Conservation (phyloP, 1,140 invertebrate species). For the Maniola jurtina region DNA sequence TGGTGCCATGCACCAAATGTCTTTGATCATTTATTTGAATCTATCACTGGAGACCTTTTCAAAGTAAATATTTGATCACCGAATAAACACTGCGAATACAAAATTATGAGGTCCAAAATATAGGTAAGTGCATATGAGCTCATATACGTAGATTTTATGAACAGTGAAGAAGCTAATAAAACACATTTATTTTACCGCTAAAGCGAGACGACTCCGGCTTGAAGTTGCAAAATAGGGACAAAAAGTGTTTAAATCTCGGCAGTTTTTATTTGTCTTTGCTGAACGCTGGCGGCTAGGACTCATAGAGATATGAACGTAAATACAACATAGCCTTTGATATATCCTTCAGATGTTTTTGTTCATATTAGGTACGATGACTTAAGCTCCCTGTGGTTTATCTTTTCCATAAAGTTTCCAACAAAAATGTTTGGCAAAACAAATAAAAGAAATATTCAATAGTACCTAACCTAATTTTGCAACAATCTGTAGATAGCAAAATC, state of each 20-base stretch:
- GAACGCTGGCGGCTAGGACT: constrained; percentile 49
- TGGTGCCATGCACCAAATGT: too few species aligned
- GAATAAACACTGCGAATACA: not conserved
- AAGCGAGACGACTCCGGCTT: constrained; percentile 28
- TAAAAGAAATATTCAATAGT: too few species aligned
- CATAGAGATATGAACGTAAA: constrained; percentile 64
- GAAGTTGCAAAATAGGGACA: constrained; percentile 43
- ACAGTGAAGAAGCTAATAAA: constrained; percentile 10
- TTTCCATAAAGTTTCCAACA: too few species aligned
- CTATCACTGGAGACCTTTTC: not conserved
- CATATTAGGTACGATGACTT: too few species aligned
- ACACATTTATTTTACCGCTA: constrained; percentile 14
- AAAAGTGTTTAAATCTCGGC: constrained; percentile 65
- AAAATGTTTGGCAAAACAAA: too few species aligned
- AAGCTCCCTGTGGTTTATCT: too few species aligned
- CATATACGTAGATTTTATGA: constrained; percentile 1
- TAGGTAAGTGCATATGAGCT: not conserved
- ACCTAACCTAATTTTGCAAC: too few species aligned
- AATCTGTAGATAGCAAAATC: too few species aligned
- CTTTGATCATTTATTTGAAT: not conserved
- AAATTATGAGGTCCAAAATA: not conserved
- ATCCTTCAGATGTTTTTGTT: constrained; percentile 42
- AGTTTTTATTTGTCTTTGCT: constrained; percentile 61
- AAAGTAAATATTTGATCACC: not conserved
- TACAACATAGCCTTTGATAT: constrained; percentile 60